Evolutionary conservation across 2,888 invertebrate genomes (phyloP), one percentile per base, ranked within the genome.

Genomic region (Danaus chrysippus): DNA sequence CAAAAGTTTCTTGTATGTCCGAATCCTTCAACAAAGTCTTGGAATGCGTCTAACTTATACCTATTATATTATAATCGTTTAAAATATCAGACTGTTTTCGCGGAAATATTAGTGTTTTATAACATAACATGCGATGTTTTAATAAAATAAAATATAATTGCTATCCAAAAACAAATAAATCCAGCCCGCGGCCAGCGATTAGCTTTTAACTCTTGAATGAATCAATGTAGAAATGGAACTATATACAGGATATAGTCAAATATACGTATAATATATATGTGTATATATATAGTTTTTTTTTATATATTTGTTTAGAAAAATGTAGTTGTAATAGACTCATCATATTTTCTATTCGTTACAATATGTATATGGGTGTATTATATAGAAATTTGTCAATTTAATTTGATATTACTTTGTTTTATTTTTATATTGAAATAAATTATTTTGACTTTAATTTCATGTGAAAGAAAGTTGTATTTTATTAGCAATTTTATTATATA

Each of bases 101-200:
- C 77, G 82, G 90, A 90, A 91, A 81, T 68, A 79, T 82, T 81
- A 80, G 81, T 77, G 78, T 79, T 82, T 81, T 75, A 76, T 72
- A 67, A 68, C 76, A 71, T 64, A 82, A 83, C 84, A 87, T 88
- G 86, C 83, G 82, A 86, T 76, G 79, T 81, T 49, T 84, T 77
- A 76, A 82, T 90, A 87, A 88, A 91, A 89, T 89, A 89, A 89
- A 90, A 87, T 91, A 90, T 91, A 91, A 91, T 91, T 90, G 88
- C 88, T 78, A 87, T 87, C 86, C 84, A 87, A 89, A 90, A 90
- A 88, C 90, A 91, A 91, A 91, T 90, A 89, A 85, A 84, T 84
- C 81, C 71, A 70, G 82, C 84, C 88, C 76, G 82, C 83, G 85
- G 87, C 87, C 74, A 76, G 77, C 77, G 79, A 81, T 86, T 84